A percentile compares a stretch with the other conserved stretches of the same genome.
Conservation (phyloP, 2,113 vertebrate genomes). For the Bubo scandiacus region DNA sequence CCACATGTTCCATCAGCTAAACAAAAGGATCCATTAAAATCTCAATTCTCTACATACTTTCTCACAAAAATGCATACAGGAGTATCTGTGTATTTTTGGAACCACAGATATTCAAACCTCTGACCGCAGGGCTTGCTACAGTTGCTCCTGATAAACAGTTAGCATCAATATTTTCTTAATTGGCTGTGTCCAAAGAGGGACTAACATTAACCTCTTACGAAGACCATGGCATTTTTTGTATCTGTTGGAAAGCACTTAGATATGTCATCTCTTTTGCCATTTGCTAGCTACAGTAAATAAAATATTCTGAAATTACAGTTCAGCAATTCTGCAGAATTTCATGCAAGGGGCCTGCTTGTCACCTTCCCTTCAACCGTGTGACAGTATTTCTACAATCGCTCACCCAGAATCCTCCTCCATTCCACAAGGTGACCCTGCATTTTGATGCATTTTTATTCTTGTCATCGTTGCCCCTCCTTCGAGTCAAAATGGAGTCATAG, state of each 20-base stretch:
- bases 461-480: not conserved
- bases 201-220: not conserved
- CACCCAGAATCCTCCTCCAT: not conserved
- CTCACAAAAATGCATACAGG: not conserved
- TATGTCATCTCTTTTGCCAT: not conserved
- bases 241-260: not conserved
- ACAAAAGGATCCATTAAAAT: not conserved
- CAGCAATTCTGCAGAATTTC: not conserved
- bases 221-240: not conserved
- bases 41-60: not conserved
- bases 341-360: not conserved
- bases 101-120: not conserved
- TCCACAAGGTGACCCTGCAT: not conserved
- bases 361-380: not conserved
- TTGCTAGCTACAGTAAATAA: not conserved
- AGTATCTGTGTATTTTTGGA: rapidly evolving
- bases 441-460: not conserved
- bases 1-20: not conserved
- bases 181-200: not conserved
- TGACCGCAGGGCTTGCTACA: not conserved
- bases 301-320: not conserved
- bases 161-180: not conserved
- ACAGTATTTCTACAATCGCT: not conserved
- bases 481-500: not conserved
- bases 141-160: not conserved